Evolutionary conservation across 2,113 vertebrate species (phyloP).

Genomic region (Merops nubicus): DNA sequence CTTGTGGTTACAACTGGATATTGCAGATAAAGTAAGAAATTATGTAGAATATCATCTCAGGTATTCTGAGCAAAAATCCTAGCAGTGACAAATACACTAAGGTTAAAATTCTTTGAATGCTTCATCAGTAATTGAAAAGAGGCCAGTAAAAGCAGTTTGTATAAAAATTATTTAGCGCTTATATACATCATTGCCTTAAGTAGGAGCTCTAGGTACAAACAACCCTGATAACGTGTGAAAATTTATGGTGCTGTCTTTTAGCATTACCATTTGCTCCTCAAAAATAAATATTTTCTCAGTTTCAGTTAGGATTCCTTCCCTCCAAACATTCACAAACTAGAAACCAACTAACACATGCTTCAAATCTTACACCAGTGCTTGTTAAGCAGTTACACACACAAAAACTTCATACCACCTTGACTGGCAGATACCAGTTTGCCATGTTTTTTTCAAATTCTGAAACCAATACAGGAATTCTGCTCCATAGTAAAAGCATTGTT

Average conservation of each 20-base stretch:
- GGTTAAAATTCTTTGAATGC: neutral
- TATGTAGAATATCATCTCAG: neutral
- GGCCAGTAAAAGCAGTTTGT: neutral
- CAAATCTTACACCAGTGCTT: neutral
- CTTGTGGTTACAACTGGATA: neutral
- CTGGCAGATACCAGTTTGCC: neutral
- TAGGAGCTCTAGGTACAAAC: neutral
- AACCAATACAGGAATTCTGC: neutral
- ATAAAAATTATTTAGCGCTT: neutral
- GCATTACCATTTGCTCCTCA: neutral
- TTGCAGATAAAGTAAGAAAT: rapidly evolving
- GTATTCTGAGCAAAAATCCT: neutral
- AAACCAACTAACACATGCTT: neutral
- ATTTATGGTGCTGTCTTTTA: neutral
- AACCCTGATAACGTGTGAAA: neutral
- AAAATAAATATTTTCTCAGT: neutral
- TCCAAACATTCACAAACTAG: neutral
- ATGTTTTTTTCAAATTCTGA: neutral
- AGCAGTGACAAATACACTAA: neutral
- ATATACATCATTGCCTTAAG: neutral
- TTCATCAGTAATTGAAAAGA: neutral
- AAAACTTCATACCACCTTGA: neutral
- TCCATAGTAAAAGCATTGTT: neutral
- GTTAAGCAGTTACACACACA: neutral
- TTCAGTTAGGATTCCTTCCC: neutral